Conservation (phyloP, 2,797 vertebrate species). For the Mormyrus proboscirostris region DNA sequence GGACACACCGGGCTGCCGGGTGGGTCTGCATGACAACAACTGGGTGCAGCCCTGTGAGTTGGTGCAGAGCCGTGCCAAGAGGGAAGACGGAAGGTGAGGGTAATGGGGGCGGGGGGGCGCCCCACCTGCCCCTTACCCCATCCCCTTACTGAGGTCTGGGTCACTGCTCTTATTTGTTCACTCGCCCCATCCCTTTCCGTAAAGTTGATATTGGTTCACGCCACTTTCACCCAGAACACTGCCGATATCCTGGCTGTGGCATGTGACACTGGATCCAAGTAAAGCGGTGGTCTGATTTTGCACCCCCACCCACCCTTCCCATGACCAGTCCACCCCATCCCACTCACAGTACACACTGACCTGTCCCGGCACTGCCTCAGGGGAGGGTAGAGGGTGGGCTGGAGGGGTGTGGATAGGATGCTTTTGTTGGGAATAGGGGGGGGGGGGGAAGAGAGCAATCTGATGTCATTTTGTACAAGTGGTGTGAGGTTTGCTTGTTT, state of each 20-base stretch:
- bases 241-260: neutral
- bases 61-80: slow-evolving; percentile 60
- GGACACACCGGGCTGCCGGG: slow-evolving; percentile 82
- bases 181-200: slow-evolving; percentile 32
- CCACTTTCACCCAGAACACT: slow-evolving; percentile 27
- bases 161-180: slow-evolving; percentile 51
- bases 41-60: slow-evolving; percentile 80
- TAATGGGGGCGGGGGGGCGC: slow-evolving; percentile 20
- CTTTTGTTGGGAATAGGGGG: slow-evolving; percentile 37
- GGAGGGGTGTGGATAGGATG: slow-evolving; percentile 33
- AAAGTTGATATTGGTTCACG: slow-evolving; percentile 40
- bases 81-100: slow-evolving; percentile 61
- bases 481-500: slow-evolving; percentile 50
- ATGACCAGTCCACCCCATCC: neutral
- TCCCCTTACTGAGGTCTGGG: slow-evolving; percentile 49
- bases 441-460: slow-evolving; percentile 47
- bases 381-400: slow-evolving; percentile 50
- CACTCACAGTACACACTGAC: neutral
- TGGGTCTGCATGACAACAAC: slow-evolving; percentile 92
- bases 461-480: slow-evolving; percentile 70
- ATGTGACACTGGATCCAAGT: neutral
- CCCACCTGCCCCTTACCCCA: slow-evolving; percentile 31
- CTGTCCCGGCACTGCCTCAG: slow-evolving; percentile 24
- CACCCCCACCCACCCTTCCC: neutral
- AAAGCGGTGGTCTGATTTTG: slow-evolving; percentile 28